Evolutionary conservation across 2,888 invertebrate species (phyloP).

Genomic region (Lissocephala sabroskyi): DNA sequence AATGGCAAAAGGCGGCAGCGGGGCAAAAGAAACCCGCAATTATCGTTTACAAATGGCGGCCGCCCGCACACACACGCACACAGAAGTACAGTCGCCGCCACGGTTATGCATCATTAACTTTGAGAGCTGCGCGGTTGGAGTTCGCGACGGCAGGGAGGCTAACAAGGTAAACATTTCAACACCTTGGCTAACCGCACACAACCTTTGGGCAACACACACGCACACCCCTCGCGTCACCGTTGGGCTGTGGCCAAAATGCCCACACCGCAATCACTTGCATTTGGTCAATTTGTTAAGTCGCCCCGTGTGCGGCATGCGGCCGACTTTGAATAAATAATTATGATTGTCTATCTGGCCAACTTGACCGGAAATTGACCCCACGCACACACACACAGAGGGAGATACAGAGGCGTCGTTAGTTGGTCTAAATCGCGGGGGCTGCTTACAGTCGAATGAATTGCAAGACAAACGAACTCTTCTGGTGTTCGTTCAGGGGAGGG

Average conservation of each 20-base stretch:
- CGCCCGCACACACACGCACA: slow-evolving; percentile 6
- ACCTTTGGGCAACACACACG: background rate
- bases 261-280: slow-evolving; percentile 39
- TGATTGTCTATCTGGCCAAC: slow-evolving; percentile 54
- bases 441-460: slow-evolving; percentile 40
- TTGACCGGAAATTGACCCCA: slow-evolving; percentile 55
- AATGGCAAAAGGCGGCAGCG: slow-evolving; percentile 4
- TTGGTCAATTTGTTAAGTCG: slow-evolving; percentile 45
- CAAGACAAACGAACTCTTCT: no score
- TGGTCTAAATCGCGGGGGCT: background rate
- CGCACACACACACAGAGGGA: slow-evolving; percentile 31
- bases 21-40: slow-evolving; percentile 49
- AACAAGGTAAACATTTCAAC: slow-evolving; percentile 60
- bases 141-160: slow-evolving; percentile 17
- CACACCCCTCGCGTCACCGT: no score
- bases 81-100: slow-evolving; percentile 25
- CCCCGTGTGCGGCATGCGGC: background rate
- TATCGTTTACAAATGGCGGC: slow-evolving; percentile 47
- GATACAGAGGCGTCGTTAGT: slow-evolving; percentile 30
- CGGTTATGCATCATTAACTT: slow-evolving; percentile 51
- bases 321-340: slow-evolving; percentile 55
- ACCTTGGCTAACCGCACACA: slow-evolving; percentile 54
- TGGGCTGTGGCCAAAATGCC: background rate
- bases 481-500: background rate
- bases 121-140: no score